phyloP scores from a whole-genome alignment of 2,113 vertebrate species.

The Daphoenositta chrysoptera region DNA sequence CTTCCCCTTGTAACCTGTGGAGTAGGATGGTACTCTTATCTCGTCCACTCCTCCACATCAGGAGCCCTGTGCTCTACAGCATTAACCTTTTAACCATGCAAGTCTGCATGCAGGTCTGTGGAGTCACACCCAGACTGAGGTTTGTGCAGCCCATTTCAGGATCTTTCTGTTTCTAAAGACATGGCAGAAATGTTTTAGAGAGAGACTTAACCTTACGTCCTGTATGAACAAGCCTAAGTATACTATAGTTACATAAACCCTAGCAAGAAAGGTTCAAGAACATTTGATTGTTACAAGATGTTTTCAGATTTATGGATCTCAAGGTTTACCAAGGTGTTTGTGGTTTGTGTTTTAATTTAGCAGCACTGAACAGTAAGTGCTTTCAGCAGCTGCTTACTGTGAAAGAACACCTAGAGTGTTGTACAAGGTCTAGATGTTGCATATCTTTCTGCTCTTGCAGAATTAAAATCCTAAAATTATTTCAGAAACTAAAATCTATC shows the following conservation, averaged over 20 bases:
- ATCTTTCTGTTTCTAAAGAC: background rate
- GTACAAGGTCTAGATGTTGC: background rate
- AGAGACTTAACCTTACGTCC: background rate
- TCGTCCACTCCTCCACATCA: background rate
- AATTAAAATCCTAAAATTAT: background rate
- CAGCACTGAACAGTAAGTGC: background rate
- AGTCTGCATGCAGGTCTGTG: background rate
- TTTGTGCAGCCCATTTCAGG: background rate
- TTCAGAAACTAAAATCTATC: background rate
- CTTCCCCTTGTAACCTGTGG: background rate
- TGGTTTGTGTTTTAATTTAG: background rate
- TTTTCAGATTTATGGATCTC: background rate
- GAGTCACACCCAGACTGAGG: background rate
- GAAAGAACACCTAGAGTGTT: background rate
- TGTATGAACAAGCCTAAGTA: background rate
- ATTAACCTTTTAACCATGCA: background rate
- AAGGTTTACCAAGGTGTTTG: background rate
- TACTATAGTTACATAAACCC: background rate
- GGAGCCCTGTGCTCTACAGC: background rate
- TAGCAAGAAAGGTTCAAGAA: background rate
- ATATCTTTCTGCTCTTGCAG: background rate
- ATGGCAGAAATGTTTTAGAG: background rate
- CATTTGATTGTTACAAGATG: background rate
- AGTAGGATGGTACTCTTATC: background rate
- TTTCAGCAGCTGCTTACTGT: background rate